phyloP scores from a whole-genome alignment of 2,888 invertebrate species.

The Sympetrum striolatum region DNA sequence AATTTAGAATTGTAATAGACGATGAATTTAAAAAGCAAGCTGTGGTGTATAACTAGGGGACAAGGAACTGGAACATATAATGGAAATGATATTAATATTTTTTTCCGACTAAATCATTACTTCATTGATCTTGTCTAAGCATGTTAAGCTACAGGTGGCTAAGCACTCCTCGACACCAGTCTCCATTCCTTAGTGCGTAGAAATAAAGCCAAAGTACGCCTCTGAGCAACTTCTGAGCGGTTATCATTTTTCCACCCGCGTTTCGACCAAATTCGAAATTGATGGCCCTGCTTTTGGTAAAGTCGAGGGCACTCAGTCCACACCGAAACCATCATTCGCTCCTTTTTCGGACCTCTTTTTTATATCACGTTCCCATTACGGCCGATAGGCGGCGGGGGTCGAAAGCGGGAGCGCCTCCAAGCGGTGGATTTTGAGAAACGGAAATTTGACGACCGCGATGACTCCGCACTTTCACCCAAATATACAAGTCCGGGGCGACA shows the following conservation, averaged over 20 bases:
- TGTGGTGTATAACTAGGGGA: too few species aligned
- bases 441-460: conserved; percentile 7
- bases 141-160: too few species aligned
- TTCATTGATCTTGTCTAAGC: too few species aligned
- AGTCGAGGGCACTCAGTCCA: not conserved
- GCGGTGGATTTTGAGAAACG: conserved; percentile 6
- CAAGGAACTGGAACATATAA: too few species aligned
- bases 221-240: not conserved
- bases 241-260: not conserved
- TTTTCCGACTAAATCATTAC: too few species aligned
- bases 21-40: too few species aligned
- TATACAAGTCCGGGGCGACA: not conserved
- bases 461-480: conserved; percentile 6
- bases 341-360: not conserved
- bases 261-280: not conserved
- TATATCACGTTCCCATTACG: not conserved
- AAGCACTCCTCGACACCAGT: too few species aligned
- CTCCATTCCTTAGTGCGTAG: too few species aligned
- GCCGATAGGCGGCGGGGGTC: not conserved
- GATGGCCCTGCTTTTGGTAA: not conserved
- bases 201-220: too few species aligned
- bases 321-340: not conserved
- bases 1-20: too few species aligned
- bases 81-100: too few species aligned
- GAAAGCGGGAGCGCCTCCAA: not conserved